A percentile compares a stretch with the other conserved stretches of the same genome.
These are phyloP conservation scores for Falco cherrug DNA, from an alignment of 2,797 vertebrate species.

Conservation along the genomic window DNA sequence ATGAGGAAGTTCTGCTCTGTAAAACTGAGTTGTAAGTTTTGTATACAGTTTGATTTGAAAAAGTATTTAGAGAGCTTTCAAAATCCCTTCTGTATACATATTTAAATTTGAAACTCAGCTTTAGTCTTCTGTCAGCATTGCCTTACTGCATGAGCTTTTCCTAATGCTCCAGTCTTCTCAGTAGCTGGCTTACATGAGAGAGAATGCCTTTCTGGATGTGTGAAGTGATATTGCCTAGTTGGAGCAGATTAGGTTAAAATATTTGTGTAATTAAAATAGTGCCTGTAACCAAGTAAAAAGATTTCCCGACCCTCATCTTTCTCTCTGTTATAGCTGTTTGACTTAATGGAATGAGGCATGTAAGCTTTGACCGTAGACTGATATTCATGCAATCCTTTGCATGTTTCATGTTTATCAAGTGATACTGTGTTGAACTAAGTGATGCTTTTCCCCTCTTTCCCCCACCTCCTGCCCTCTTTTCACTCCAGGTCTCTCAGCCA, in stretches of 20 bases:
- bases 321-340: slow-evolving; percentile 68
- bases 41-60: neutral
- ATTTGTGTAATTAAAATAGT: slow-evolving; percentile 13
- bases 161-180: slow-evolving; percentile 18
- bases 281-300: slow-evolving; percentile 27
- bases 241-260: slow-evolving; percentile 21
- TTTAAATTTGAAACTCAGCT: neutral
- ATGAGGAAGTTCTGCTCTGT: neutral
- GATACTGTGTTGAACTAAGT: slow-evolving; percentile 19
- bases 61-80: neutral
- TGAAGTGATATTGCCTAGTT: slow-evolving; percentile 45
- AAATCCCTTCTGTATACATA: neutral
- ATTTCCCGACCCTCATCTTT: slow-evolving; percentile 58
- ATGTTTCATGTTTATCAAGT: slow-evolving; percentile 36
- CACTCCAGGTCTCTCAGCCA: slow-evolving; percentile 93
- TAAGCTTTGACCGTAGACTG: slow-evolving; percentile 72
- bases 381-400: slow-evolving; percentile 74
- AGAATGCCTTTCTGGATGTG: slow-evolving; percentile 40
- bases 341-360: slow-evolving; percentile 85
- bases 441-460: slow-evolving; percentile 33
- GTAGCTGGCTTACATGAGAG: slow-evolving; percentile 47
- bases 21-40: neutral
- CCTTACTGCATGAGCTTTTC: slow-evolving; percentile 75
- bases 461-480: neutral
- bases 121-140: neutral